Evolutionary conservation across 2,888 invertebrate species (phyloP).

Genomic region (Scaptomyza reducta): DNA sequence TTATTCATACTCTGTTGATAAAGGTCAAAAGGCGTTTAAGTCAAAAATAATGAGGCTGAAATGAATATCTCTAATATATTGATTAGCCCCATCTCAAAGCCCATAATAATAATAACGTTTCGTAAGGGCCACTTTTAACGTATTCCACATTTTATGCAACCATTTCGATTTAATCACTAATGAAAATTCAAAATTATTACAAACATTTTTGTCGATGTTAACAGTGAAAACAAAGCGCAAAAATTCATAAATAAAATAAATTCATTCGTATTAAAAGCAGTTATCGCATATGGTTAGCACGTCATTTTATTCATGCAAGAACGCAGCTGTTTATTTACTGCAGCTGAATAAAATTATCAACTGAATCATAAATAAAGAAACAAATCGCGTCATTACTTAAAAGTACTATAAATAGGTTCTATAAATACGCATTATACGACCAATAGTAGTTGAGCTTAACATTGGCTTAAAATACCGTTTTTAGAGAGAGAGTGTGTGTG

Average conservation of each 20-base stretch:
- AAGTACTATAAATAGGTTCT: slow-evolving; percentile 6
- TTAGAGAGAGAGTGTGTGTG: neutral
- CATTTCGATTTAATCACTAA: too few species aligned
- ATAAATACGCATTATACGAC: slow-evolving; percentile 3
- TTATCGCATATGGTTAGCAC: neutral
- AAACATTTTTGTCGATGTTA: too few species aligned
- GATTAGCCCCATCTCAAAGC: too few species aligned
- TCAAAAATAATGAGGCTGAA: too few species aligned
- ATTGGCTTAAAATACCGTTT: slow-evolving; percentile 30
- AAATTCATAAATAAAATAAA: neutral
- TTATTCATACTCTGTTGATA: too few species aligned
- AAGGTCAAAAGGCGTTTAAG: too few species aligned
- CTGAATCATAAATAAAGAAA: slow-evolving; percentile 5
- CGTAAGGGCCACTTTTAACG: too few species aligned
- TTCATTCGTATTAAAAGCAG: neutral
- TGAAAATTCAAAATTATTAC: neutral
- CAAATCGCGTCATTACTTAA: slow-evolving; percentile 2
- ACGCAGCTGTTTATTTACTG: slow-evolving; percentile 8
- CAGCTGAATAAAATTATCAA: neutral
- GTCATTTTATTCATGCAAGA: neutral
- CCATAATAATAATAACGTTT: too few species aligned
- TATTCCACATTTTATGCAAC: too few species aligned
- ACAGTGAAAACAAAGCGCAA: neutral
- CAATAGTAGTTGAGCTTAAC: slow-evolving; percentile 26
- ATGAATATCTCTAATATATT: too few species aligned